These are phyloP conservation scores for Pangasianodon gigas DNA, from an alignment of 2,113 vertebrate genomes.

Conservation along the genomic window DNA sequence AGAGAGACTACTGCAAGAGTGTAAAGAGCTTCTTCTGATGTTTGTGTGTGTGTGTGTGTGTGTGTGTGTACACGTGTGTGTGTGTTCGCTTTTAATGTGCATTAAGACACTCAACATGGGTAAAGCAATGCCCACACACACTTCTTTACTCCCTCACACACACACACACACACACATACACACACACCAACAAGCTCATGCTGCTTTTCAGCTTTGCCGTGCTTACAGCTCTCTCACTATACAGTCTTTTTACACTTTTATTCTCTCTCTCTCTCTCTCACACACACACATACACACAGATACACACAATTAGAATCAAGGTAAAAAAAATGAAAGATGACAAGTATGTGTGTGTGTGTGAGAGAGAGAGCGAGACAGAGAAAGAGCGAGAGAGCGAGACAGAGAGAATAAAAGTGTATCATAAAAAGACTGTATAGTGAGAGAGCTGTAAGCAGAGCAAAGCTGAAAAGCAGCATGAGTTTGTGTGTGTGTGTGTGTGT, in stretches of 20 bases:
- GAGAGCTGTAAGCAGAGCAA: background rate
- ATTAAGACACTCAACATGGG: background rate
- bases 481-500: slow-evolving; percentile 16
- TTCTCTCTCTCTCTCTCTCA: background rate
- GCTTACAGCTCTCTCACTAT: background rate
- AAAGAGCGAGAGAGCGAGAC: no score
- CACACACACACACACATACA: background rate
- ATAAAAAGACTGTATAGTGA: background rate
- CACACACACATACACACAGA: no score
- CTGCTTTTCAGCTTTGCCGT: background rate
- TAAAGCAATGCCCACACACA: background rate
- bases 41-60: background rate
- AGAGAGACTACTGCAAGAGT: background rate
- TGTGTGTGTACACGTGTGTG: background rate
- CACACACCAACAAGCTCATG: background rate
- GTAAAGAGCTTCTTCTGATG: background rate
- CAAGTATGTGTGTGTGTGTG: background rate
- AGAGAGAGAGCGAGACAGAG: no score
- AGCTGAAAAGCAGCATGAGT: background rate
- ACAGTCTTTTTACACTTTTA: background rate
- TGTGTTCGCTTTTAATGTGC: background rate
- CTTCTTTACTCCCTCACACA: background rate
- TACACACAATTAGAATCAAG: background rate
- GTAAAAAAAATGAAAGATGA: background rate
- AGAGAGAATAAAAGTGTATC: background rate